These are phyloP conservation scores for Luidia sarsii DNA, from an alignment of 53 echinoderm and acorn worm species.

Conservation along the genomic window DNA sequence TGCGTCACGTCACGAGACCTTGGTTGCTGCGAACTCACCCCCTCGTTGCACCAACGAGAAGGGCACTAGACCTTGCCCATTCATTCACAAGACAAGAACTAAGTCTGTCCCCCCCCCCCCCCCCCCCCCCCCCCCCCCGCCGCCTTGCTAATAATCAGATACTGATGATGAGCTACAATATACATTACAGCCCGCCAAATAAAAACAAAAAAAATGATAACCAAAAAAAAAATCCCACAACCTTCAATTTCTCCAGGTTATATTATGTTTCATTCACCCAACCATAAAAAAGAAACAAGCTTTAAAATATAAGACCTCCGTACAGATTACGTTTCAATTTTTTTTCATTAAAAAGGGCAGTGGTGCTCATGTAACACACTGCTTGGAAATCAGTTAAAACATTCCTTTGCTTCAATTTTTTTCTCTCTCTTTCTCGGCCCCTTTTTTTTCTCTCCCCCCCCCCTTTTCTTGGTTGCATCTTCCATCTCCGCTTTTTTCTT, in stretches of 20 bases:
- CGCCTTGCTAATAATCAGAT: neutral
- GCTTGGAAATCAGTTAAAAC: neutral
- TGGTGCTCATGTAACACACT: slow-evolving; percentile 1
- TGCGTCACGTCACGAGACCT: too few relatives aligned
- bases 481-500: neutral
- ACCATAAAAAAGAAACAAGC: slow-evolving; percentile 13
- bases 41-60: too few relatives aligned
- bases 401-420: slow-evolving; percentile 26
- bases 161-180: slow-evolving; percentile 9
- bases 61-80: slow-evolving; percentile 4
- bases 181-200: neutral
- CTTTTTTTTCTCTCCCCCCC: neutral
- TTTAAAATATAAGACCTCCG: slow-evolving; percentile 22
- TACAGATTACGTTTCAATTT: slow-evolving; percentile 32
- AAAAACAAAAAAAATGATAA: neutral
- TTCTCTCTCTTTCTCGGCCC: neutral
- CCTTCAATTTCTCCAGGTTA: neutral
- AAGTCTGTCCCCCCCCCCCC: neutral
- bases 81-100: neutral
- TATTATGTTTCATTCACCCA: slow-evolving; percentile 19
- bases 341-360: slow-evolving; percentile 38
- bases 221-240: slow-evolving; percentile 5
- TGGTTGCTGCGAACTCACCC: too few relatives aligned
- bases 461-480: neutral
- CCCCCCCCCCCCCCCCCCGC: neutral